Conservation (phyloP, 2,797 vertebrate species). For the Myripristis murdjan region DNA sequence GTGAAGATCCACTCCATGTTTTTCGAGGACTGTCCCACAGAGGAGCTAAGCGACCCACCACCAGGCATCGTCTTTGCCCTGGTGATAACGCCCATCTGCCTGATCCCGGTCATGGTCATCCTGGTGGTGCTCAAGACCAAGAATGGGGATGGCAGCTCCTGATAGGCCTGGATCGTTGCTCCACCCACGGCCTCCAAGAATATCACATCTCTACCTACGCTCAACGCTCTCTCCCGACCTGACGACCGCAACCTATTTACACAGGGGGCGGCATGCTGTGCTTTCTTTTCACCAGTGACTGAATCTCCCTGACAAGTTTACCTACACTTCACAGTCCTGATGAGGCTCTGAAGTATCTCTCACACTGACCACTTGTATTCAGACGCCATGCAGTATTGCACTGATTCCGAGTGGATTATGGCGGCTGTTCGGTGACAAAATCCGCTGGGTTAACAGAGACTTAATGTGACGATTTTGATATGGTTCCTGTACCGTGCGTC, state of each 20-base stretch:
- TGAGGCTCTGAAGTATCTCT: background rate
- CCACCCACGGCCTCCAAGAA: background rate
- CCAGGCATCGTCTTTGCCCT: conserved; percentile 69
- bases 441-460: conserved; percentile 16
- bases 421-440: background rate
- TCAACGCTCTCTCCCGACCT: background rate
- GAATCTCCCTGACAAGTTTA: conserved; percentile 17
- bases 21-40: conserved; percentile 80
- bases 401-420: conserved; percentile 1
- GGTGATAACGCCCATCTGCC: conserved; percentile 84
- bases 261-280: background rate
- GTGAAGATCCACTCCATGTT: conserved; percentile 76
- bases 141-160: conserved; percentile 85
- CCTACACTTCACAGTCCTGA: conserved; percentile 1
- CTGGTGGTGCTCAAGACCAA: conserved; percentile 82
- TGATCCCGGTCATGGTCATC: conserved; percentile 84
- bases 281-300: conserved; percentile 33
- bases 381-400: background rate
- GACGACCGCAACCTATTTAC: conserved; percentile 21
- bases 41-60: conserved; percentile 70
- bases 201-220: conserved; percentile 3
- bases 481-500: conserved; percentile 29
- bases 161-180: conserved; percentile 38
- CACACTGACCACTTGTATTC: background rate
- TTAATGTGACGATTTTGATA: conserved; percentile 30